Evolutionary conservation across 2,797 vertebrate species (phyloP), one percentile per base, ranked within the genome.

Genomic region (Muscicapa comitata): DNA sequence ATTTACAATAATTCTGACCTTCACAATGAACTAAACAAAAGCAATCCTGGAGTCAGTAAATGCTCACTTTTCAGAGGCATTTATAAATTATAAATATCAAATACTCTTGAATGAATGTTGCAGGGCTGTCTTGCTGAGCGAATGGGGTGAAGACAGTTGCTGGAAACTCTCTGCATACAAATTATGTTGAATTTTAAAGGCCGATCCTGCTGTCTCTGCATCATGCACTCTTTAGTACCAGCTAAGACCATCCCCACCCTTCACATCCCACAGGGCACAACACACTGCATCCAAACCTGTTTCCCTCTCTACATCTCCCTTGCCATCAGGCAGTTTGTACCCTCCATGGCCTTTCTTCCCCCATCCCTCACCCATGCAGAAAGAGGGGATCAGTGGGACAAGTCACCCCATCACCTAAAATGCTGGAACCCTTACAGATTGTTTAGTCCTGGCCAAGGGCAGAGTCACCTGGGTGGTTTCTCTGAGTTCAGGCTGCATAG

Each of bases 1-100:
- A 73, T 93, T 95, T 94, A 78, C 47, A 94, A 75, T 90, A 80
- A 91, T 93, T 81, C 83, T 82, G 62, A 70, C 53, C 74, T 91
- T 95, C 58, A 31, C 74, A 91, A 96, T n/a, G 42, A 95, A 68
- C 51, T 37, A 37, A 88, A 83, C 17, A 92, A 95, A 94, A 91
- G 57, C 42, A 81, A 53, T 77, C 61, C 47, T 40, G 20, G 31
- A 90, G 31, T 89, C 51, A 62, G 58, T 94, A 95, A 65, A 79
- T 42, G 40, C n/a, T 95, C 73, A 20, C 38, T 92, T 88, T 86
- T 37, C 13, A 88, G 57, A 81, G 91, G 26, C 42, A 51, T 65
- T 53, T 76, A 5, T 77, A 11, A 71, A 78, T 63, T 57, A n/a
- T 26, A 47, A 79, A 86, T 84, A 75, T n/a, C 42, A 80, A 85